Evolutionary conservation across 2,113 vertebrate genomes (phyloP).

Genomic region (Vimba vimba): DNA sequence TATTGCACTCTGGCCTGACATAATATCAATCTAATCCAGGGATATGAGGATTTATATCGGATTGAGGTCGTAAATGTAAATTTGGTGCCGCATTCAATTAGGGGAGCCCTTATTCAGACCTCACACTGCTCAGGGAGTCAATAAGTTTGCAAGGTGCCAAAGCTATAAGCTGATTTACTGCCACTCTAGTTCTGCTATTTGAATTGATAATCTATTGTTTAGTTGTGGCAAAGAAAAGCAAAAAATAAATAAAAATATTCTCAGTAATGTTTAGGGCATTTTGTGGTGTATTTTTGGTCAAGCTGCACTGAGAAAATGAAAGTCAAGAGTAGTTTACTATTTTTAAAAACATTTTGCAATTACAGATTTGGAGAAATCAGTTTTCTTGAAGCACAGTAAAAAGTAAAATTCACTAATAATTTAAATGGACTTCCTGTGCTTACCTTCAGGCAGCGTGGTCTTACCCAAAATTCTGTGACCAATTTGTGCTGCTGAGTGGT

Average conservation of each 20-base stretch:
- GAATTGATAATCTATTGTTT: conserved; percentile 32
- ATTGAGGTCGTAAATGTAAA: conserved; percentile 55
- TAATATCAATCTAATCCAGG: conserved; percentile 61
- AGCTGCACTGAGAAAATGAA: background rate
- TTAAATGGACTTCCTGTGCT: background rate
- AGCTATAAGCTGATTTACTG: conserved; percentile 43
- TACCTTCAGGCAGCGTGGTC: background rate
- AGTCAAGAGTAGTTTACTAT: conserved; percentile 11
- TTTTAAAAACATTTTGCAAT: conserved; percentile 11
- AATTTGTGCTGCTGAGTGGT: background rate
- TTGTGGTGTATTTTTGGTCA: conserved; percentile 16
- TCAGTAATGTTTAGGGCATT: conserved; percentile 39
- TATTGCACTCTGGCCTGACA: conserved; percentile 50
- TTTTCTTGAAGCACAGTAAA: conserved; percentile 21
- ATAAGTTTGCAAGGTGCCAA: conserved; percentile 47
- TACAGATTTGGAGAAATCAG: background rate
- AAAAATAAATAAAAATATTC: background rate
- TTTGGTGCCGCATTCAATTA: conserved; percentile 48
- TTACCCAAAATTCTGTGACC: conserved; percentile 3
- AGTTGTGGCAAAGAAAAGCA: conserved; percentile 31
- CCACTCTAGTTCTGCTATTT: background rate
- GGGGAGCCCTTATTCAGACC: conserved; percentile 34
- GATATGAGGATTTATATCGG: conserved; percentile 60
- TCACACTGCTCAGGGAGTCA: conserved; percentile 39
- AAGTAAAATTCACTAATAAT: conserved; percentile 34